Conservation (phyloP, 2,113 vertebrate genomes). For the Notiomystis cincta region DNA sequence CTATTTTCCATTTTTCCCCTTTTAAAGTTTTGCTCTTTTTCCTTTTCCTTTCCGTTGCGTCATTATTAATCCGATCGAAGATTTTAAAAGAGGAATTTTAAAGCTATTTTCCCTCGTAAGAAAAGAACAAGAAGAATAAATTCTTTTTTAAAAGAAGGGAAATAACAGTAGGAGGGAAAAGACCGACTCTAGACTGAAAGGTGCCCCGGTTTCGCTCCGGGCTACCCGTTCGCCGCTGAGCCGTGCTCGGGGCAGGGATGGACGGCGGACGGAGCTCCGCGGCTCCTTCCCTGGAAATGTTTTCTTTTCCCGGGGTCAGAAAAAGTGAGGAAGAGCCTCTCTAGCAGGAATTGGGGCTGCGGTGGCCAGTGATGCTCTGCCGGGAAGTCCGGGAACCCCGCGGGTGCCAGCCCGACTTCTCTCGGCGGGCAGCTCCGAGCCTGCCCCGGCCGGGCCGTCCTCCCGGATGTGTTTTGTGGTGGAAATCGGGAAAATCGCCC, state of each 20-base stretch:
- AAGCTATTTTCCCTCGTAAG: not conserved
- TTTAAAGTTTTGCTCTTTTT: not conserved
- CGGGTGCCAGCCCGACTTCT: not conserved
- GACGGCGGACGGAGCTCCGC: not conserved
- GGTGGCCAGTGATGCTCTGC: accelerated
- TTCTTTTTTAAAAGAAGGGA: not conserved
- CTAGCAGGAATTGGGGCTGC: accelerated
- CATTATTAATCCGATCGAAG: not conserved
- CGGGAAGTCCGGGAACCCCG: not conserved
- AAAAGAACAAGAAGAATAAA: not conserved
- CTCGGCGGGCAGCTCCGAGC: not conserved
- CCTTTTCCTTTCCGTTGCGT: not conserved
- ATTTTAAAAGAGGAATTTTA: not conserved
- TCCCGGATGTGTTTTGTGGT: not conserved
- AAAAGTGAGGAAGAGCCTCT: not conserved
- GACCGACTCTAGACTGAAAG: too few relatives aligned
- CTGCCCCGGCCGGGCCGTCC: not conserved
- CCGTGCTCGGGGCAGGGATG: not conserved
- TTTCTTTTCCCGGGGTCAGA: accelerated
- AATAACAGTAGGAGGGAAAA: not conserved
- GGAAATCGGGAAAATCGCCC: slow-evolving; percentile 12
- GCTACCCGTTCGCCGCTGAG: not conserved
- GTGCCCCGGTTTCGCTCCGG: not conserved
- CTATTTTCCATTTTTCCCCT: not conserved
- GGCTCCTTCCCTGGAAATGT: not conserved